phyloP scores from a whole-genome alignment of 2,113 vertebrate genomes.

The Aegotheles bennettii region DNA sequence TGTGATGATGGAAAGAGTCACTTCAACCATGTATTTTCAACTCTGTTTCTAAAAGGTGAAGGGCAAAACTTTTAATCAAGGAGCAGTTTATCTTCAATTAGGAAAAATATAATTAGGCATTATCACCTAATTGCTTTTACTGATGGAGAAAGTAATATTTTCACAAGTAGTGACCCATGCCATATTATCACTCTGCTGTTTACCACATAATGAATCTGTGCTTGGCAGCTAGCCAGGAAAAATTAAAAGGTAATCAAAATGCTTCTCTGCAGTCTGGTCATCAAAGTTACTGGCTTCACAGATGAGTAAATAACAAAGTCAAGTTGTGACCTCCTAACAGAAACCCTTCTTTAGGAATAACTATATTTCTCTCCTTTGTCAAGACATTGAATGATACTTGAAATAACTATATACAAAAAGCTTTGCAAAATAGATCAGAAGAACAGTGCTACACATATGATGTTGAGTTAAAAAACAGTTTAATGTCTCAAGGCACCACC shows the following conservation, averaged over 20 bases:
- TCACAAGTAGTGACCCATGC: constrained; percentile 67
- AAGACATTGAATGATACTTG: constrained; percentile 38
- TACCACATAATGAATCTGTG: constrained; percentile 46
- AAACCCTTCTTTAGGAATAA: constrained; percentile 7
- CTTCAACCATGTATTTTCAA: constrained; percentile 52
- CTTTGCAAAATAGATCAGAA: constrained; percentile 52
- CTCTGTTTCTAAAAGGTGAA: constrained; percentile 67
- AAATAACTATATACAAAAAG: constrained; percentile 49
- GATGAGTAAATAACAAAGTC: constrained; percentile 45
- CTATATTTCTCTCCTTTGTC: constrained; percentile 10
- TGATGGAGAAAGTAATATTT: constrained; percentile 66
- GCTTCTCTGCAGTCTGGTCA: constrained; percentile 36
- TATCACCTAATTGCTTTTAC: constrained; percentile 72
- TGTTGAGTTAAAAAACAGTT: constrained; percentile 72
- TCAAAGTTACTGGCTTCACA: constrained; percentile 50
- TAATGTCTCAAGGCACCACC: constrained; percentile 86
- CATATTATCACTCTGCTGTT: constrained; percentile 35
- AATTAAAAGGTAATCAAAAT: constrained; percentile 65
- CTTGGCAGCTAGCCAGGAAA: constrained; percentile 62
- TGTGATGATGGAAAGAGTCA: constrained; percentile 27
- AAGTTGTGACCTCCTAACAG: constrained; percentile 9
- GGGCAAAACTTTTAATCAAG: constrained; percentile 70
- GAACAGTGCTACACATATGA: constrained; percentile 58
- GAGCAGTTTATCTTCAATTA: constrained; percentile 74
- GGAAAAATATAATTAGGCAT: constrained; percentile 73